Evolutionary conservation across 2,797 vertebrate genomes (phyloP), one percentile per base, ranked within the genome.

Genomic region (Brachymystax lenok): DNA sequence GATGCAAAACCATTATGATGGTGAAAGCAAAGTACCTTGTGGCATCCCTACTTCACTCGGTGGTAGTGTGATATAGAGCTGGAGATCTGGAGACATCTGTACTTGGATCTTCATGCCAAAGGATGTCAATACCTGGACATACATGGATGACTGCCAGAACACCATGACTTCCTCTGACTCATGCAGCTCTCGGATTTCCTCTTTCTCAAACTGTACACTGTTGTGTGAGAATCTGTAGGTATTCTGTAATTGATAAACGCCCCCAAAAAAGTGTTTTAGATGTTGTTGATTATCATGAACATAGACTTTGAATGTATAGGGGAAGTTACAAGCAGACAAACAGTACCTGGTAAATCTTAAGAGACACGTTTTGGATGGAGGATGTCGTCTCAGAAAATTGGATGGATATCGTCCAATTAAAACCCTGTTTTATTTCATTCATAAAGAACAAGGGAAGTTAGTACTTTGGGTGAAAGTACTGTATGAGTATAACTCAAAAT

Each of bases 141-240:
- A 94, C 88, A 91, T 90, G 16, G 93, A 94, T 27, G 94, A 94
- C 87, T 93, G 89, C 93, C 93, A 93, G 86, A 89, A 94, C 40
- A 94, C 86, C 50, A 79, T 77, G 51, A 79, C 81, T 14, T 89
- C 35, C 0, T 90, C 94, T 95, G 79, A 92, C 68, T 85, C 75
- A 76, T 92, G 83, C 52, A 90, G 74, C 35, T 93, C 92, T 33
- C 28, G 73, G 63, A 94, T 90, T 14, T 82, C 75, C 19, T 85
- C 7, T 0, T 80, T 80, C 64, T 30, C 77, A 5, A 88, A 50
- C 80, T n/a, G 84, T 7, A 91, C 88, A 61, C 27, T 83, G 78
- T 87, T 85, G 30, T 71, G 0, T 68, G 85, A 84, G 59, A 95
- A 94, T 5, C 73, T 88, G 19, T 88, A 94, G 0, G 3, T 82